Percentiles rank a stretch among this genome's conserved stretches.
Evolutionary conservation across 64 coral and sea anemone genomes (phyloP).

Genomic region (Astreopora myriophthalma): DNA sequence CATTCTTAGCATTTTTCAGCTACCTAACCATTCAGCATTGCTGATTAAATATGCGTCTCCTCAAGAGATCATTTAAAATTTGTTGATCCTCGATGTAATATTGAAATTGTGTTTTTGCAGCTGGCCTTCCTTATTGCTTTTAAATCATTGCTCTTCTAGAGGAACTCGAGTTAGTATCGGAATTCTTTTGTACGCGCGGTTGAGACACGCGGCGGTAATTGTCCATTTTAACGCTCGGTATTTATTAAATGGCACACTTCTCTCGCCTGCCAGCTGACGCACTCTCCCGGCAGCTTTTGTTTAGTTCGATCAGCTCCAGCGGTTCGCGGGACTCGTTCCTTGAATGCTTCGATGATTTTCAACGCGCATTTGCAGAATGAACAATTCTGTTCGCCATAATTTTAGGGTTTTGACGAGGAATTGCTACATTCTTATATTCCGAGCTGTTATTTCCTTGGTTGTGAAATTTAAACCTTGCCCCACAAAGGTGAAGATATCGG

Average conservation of each 20-base stretch:
- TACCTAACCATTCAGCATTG: background rate
- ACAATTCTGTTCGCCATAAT: background rate
- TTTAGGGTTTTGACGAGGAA: background rate
- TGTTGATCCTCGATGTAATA: background rate
- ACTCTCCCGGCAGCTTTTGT: background rate
- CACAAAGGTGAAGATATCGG: background rate
- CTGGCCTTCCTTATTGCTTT: background rate
- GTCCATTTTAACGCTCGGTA: background rate
- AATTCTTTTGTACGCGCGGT: slow-evolving; percentile 21
- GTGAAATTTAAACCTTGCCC: background rate
- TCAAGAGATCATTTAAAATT: background rate
- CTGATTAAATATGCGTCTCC: background rate
- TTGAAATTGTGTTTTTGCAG: background rate
- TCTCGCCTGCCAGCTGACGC: background rate
- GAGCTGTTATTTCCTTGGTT: background rate
- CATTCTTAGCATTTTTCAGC: background rate
- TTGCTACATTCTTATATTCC: background rate
- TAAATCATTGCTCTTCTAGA: background rate
- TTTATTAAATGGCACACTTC: slow-evolving; percentile 1
- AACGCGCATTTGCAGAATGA: background rate
- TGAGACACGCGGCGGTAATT: background rate
- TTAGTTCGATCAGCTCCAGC: too few species aligned
- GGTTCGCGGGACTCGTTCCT: background rate
- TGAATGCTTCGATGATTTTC: background rate
- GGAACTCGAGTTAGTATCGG: slow-evolving; percentile 7